These are phyloP conservation scores for Loriculus beryllinus DNA, from an alignment of 2,797 vertebrate species.

Conservation along the genomic window DNA sequence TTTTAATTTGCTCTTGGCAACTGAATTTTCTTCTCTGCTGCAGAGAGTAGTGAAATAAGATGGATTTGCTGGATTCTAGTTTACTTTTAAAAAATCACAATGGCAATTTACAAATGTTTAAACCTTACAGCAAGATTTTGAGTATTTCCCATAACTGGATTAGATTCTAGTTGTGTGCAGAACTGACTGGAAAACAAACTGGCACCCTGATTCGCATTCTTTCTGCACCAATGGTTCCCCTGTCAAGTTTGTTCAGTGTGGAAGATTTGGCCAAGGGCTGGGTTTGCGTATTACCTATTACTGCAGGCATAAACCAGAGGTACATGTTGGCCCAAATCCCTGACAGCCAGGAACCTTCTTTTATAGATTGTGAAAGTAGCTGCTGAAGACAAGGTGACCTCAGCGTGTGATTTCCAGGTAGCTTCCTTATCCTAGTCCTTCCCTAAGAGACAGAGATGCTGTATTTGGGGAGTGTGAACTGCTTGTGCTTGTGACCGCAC, in stretches of 20 bases:
- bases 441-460: neutral
- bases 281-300: conserved; percentile 26
- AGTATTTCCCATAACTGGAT: conserved; percentile 40
- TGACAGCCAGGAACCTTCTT: neutral
- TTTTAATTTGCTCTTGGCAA: conserved; percentile 39
- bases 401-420: neutral
- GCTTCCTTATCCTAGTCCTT: neutral
- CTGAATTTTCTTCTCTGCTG: conserved; percentile 11
- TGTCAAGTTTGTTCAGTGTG: conserved; percentile 18
- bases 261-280: neutral
- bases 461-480: rapidly evolving
- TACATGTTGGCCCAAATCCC: neutral
- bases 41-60: neutral
- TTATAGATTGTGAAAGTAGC: neutral
- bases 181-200: conserved; percentile 37
- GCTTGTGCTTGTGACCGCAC: neutral
- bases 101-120: conserved; percentile 40
- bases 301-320: conserved; percentile 16
- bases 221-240: conserved; percentile 23
- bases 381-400: neutral
- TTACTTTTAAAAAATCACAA: neutral
- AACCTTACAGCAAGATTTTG: neutral
- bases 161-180: conserved; percentile 23
- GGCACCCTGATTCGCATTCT: conserved; percentile 31
- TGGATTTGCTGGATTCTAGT: neutral